Evolutionary conservation across 2,797 vertebrate genomes (phyloP).

Genomic region (Peromyscus attwateri): DNA sequence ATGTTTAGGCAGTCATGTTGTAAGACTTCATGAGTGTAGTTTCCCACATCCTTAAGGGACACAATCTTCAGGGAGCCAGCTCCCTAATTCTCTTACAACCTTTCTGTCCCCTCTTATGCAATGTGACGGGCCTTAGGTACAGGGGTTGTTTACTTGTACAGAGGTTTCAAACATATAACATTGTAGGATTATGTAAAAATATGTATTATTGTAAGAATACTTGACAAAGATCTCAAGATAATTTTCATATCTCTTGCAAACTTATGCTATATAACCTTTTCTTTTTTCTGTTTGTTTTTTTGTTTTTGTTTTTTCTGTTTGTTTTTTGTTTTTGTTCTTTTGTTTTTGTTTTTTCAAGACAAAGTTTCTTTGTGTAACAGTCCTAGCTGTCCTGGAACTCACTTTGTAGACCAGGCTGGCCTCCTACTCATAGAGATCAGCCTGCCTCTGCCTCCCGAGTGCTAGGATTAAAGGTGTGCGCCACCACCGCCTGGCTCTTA

Average conservation of each 20-base stretch:
- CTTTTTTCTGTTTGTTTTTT: too few species aligned
- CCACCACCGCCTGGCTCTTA: background rate
- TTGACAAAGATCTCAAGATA: slow-evolving; percentile 41
- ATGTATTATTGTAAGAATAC: slow-evolving; percentile 58
- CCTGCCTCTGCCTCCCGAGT: too few species aligned
- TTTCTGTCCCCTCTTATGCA: background rate
- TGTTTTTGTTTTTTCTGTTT: too few species aligned
- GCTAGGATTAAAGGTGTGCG: too few species aligned
- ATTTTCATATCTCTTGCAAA: slow-evolving; percentile 44
- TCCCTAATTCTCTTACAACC: background rate
- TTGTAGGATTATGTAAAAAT: too few species aligned
- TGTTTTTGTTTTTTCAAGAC: background rate
- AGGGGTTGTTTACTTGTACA: slow-evolving; percentile 71
- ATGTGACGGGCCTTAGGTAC: too few species aligned
- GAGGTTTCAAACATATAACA: slow-evolving; percentile 69
- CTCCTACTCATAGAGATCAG: background rate
- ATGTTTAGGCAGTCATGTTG: background rate
- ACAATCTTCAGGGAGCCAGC: too few species aligned
- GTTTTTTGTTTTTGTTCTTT: too few species aligned
- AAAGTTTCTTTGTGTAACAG: background rate
- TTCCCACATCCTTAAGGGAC: background rate
- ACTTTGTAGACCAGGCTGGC: background rate
- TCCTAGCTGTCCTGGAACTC: background rate
- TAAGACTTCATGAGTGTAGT: background rate
- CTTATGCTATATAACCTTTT: background rate